Evolutionary conservation across 2,888 invertebrate species (phyloP).

Genomic region (Sesia apiformis): DNA sequence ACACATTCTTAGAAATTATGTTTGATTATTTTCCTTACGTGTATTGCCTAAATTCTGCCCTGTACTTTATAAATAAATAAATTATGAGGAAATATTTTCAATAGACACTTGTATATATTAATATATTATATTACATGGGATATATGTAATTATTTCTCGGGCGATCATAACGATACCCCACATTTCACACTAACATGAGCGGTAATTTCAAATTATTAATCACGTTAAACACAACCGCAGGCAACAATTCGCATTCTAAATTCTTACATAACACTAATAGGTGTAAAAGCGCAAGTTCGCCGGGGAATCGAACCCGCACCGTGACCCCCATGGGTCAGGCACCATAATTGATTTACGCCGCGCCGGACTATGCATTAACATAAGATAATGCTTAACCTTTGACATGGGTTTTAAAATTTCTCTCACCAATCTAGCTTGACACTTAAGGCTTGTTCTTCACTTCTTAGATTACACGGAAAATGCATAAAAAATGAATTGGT

Average conservation of each 20-base stretch:
- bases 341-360: slow-evolving; percentile 70
- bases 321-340: slow-evolving; percentile 58
- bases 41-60: too few species aligned
- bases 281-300: slow-evolving; percentile 38
- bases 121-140: too few species aligned
- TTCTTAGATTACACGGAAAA: too few species aligned
- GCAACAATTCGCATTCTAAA: slow-evolving; percentile 16
- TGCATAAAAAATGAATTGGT: too few species aligned
- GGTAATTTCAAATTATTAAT: neutral
- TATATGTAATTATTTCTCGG: too few species aligned
- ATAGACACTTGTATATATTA: too few species aligned
- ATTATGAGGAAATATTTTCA: too few species aligned
- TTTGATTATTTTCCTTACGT: too few species aligned
- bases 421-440: slow-evolving; percentile 34
- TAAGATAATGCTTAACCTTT: slow-evolving; percentile 70
- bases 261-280: slow-evolving; percentile 44
- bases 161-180: too few species aligned
- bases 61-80: too few species aligned
- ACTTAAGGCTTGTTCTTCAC: neutral
- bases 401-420: slow-evolving; percentile 63
- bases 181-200: too few species aligned
- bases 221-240: slow-evolving; percentile 7
- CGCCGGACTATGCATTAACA: slow-evolving; percentile 62
- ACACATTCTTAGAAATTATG: too few species aligned
- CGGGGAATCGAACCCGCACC: slow-evolving; percentile 35